These are phyloP conservation scores for Ispidina lecontei DNA, from an alignment of 2,797 vertebrate species.

Conservation along the genomic window DNA sequence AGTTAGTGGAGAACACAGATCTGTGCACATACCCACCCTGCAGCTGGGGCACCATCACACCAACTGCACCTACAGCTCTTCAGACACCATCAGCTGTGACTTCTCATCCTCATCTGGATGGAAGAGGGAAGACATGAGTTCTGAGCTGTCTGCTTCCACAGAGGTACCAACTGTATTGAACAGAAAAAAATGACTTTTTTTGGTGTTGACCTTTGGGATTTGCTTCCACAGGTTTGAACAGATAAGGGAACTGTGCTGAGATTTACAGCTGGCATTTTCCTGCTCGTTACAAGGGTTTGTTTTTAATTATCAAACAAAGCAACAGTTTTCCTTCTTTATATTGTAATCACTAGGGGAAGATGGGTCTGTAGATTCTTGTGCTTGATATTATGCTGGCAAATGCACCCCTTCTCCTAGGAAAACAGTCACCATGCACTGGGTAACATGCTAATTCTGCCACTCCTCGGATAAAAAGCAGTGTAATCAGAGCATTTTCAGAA, in stretches of 20 bases:
- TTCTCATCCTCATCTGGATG: neutral
- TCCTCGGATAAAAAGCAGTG: neutral
- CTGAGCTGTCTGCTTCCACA: neutral
- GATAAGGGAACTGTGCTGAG: neutral
- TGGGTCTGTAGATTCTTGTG: neutral
- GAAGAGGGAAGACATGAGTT: slow-evolving; percentile 18
- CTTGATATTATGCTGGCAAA: neutral
- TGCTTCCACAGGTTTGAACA: neutral
- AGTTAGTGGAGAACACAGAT: neutral
- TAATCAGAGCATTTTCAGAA: neutral
- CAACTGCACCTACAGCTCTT: neutral
- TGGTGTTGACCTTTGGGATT: slow-evolving; percentile 3
- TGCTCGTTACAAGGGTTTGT: neutral
- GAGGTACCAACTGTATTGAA: neutral
- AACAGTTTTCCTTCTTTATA: neutral
- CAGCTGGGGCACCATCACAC: neutral
- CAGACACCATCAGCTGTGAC: neutral
- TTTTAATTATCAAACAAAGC: neutral
- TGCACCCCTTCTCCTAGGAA: neutral
- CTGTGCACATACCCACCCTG: rapidly evolving
- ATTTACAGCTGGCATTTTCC: neutral
- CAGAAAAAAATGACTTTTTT: neutral
- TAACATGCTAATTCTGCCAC: neutral
- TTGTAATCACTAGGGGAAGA: neutral
- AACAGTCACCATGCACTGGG: neutral